Percentiles rank a stretch among this genome's conserved stretches.
These are phyloP conservation scores for Ormyrus rosae DNA, from an alignment of 2,888 invertebrate genomes.

Conservation along the genomic window DNA sequence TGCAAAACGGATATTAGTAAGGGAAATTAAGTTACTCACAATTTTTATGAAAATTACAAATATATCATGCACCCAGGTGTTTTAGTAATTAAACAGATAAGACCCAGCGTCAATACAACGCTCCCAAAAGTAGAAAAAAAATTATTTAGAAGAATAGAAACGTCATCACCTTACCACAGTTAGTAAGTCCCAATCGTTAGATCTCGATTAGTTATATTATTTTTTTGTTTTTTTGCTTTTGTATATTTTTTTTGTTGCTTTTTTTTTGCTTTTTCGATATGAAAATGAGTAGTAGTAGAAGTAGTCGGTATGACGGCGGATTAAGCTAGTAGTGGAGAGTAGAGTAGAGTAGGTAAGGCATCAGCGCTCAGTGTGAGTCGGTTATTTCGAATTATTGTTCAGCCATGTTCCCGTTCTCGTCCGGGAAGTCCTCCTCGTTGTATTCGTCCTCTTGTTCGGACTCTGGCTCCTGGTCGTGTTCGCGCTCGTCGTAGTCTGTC, in stretches of 20 bases:
- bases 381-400: slow-evolving; percentile 68
- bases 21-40: too few species aligned
- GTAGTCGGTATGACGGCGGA: neutral
- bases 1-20: too few species aligned
- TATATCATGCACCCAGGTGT: too few species aligned
- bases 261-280: slow-evolving; percentile 13
- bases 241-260: slow-evolving; percentile 18
- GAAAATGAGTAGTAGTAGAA: slow-evolving; percentile 3
- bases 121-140: neutral
- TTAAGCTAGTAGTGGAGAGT: slow-evolving; percentile 29
- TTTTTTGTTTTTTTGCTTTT: slow-evolving; percentile 18
- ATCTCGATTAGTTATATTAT: slow-evolving; percentile 38
- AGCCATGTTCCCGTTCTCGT: slow-evolving; percentile 73
- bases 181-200: slow-evolving; percentile 47
- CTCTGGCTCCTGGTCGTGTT: slow-evolving; percentile 77
- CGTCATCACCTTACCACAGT: slow-evolving; percentile 42
- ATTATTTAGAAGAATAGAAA: slow-evolving; percentile 11
- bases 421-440: slow-evolving; percentile 77
- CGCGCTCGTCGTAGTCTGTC: slow-evolving; percentile 79
- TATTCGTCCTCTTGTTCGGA: slow-evolving; percentile 81
- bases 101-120: too few species aligned
- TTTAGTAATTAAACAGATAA: too few species aligned
- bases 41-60: too few species aligned
- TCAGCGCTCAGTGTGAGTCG: slow-evolving; percentile 33
- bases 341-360: slow-evolving; percentile 48